These are phyloP conservation scores for Telmatochromis sp. DNA, from an alignment of 2,113 vertebrate genomes.

Conservation along the genomic window DNA sequence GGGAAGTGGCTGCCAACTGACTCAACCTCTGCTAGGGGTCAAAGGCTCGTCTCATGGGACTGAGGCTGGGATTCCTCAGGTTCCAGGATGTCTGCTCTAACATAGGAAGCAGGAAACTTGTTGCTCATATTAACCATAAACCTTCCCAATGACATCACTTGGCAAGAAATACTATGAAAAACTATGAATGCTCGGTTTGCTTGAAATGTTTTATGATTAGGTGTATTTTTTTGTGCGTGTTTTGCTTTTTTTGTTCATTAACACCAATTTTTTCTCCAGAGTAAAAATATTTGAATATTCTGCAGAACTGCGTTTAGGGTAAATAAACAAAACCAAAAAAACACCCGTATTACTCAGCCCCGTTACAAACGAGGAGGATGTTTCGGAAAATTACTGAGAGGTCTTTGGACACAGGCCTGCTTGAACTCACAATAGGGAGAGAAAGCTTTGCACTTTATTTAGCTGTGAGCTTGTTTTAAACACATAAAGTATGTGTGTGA, in stretches of 20 bases:
- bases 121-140: conserved; percentile 11
- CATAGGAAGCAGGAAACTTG: conserved; percentile 17
- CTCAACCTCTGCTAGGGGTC: conserved; percentile 14
- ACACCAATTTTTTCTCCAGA: background rate
- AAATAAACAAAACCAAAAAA: background rate
- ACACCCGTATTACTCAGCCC: background rate
- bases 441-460: background rate
- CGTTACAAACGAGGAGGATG: background rate
- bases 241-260: background rate
- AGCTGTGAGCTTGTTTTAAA: conserved; percentile 27
- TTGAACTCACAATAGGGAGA: conserved; percentile 15
- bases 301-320: background rate
- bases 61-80: background rate
- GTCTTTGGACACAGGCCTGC: conserved; percentile 2
- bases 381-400: conserved; percentile 13
- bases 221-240: background rate
- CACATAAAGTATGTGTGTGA: background rate
- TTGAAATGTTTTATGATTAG: background rate
- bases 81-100: conserved; percentile 2
- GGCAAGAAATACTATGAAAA: background rate
- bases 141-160: background rate
- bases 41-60: background rate
- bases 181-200: background rate
- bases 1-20: background rate
- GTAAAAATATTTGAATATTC: background rate